Base-by-base conservation (phyloP, 2,113 vertebrate genomes). In the Mirza zaza region DNA sequence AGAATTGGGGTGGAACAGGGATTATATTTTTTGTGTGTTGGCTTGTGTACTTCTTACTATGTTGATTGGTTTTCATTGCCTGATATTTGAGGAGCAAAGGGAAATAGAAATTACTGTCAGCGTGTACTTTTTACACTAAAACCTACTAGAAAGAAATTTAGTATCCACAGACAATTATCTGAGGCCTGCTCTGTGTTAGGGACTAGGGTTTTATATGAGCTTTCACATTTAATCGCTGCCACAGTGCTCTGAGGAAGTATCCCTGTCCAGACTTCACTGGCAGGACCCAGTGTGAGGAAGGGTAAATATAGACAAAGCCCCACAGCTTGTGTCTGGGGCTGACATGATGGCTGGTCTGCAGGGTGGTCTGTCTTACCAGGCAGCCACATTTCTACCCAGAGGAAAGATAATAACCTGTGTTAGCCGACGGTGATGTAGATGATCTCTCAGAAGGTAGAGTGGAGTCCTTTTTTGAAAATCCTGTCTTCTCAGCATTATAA, bases 251-350 rank as follows among this genome's bases (percentile, higher is more conserved):
- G 18, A 71, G 45, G 4, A 39, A 9, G 20, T 14, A 0, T 34
- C 2, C 18, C 20, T n/a, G 39, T n/a, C 39, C 2, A 0, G 4
- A 0, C 29, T 11, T 39, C 29, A 25, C 36, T 23, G 29, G 12
- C 4, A 0, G 12, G 20, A 34, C 79, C 3, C 0, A 1, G 57
- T 18, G 1, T 13, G 11, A 10, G 8, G 39, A 39, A 67, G 50
- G 8, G 3, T 25, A 3, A n/a, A 34, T 61, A 3, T 61, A 21
- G 61, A 29, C 61, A 4, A 27, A 76, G 45, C 8, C 55, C 9
- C 55, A 14, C 1, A 8, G 10, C 32, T 11, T n/a, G 2, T 0
- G 14, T 8, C 85, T 59, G 34, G 32, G 17, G 75, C 55, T 0
- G 1, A 2, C 0, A 5, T 21, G 39, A 34, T 50, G 11, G 21